Base-by-base conservation (phyloP, 2,888 invertebrate species). In the Chrysolina oricalcia region DNA sequence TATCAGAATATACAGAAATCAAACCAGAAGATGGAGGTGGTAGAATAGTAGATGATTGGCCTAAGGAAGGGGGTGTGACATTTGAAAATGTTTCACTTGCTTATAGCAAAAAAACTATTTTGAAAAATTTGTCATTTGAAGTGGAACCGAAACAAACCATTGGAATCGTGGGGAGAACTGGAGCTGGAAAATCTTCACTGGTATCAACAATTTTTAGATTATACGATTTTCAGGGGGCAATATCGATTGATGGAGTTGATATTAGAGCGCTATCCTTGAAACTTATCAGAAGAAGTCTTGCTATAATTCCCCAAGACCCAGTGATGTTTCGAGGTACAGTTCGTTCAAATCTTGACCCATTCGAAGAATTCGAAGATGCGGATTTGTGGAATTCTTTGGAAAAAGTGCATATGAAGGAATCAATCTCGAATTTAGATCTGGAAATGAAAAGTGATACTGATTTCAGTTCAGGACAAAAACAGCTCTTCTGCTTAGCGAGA, bases 281-380 rank as follows among this genome's bases (percentile, higher is more conserved):
- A 46, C 82, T 73, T 23, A 70, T 83, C 10, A 75, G 96, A 72
- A 92, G 93, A 67, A 93, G 92, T 85, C 91, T 96, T 76, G 94
- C 95, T 15, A 96, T 96, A 84, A 96, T 96, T 69, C 96, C 96
- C 0, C 96, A 96, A 87, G 96, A 96, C 85, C 96, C 96, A 0
- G 94, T 96, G 72, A 89, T 96, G 67, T 96, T 98, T 89, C 94
- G 95, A 0, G 92, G 92, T 53, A 90, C 91, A 2, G 84, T 93
- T 35, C 87, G 92, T 40, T 87, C 86, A 3, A 85, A 85, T 72
- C 46, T 85, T 0, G 85, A 85, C 66, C 84, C 84, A 13, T 78
- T 80, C 46, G 71, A 74, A 17, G 76, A 79, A 27, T 82, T 81
- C 48, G 73, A 77, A 0, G 83, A 83, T 66, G 65, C 75, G 19